Conservation (phyloP, 2,888 invertebrate species). For the Penaeus monodon region DNA sequence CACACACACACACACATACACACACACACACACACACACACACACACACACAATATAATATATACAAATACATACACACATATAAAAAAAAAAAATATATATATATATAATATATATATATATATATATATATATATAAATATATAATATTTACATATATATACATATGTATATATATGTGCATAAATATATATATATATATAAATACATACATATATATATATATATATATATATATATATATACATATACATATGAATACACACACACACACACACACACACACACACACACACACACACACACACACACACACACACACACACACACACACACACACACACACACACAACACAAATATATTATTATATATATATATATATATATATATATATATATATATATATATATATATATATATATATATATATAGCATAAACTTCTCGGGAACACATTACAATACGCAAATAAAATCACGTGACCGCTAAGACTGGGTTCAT, state of each 20-base stretch:
- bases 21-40: too few species aligned
- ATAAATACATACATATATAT: not conserved
- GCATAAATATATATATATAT: not conserved
- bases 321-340: not conserved
- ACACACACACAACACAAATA: constrained; percentile 10
- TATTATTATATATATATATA: constrained; percentile 32
- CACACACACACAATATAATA: not conserved
- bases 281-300: too few species aligned
- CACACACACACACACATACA: not conserved
- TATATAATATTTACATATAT: not conserved
- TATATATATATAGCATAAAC: constrained; percentile 9
- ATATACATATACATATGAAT: not conserved
- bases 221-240: not conserved
- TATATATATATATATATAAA: not conserved
- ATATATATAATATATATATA: not conserved
- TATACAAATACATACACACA: not conserved
- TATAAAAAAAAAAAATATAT: too few species aligned
- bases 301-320: too few species aligned
- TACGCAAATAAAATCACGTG: too few species aligned
- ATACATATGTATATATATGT: not conserved
- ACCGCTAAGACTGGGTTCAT: too few species aligned
- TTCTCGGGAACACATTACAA: too few species aligned
- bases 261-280: not conserved
- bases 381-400: constrained; percentile 21
- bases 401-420: not conserved